Evolutionary conservation across 2,113 vertebrate genomes (phyloP).

Genomic region (Vulpes vulpes): DNA sequence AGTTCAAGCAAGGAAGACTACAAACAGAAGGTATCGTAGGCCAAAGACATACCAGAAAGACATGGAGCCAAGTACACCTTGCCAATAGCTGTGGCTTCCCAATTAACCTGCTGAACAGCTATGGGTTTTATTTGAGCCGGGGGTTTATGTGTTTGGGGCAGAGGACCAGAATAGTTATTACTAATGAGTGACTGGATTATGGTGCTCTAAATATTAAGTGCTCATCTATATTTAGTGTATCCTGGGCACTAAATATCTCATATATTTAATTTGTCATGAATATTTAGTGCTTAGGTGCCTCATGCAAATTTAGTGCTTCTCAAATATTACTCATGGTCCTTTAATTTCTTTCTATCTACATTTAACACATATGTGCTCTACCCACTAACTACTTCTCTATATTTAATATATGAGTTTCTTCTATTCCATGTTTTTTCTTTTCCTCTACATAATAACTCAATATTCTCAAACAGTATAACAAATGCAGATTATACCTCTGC

Average conservation of each 20-base stretch:
- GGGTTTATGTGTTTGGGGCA: conserved; percentile 2
- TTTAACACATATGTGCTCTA: not conserved
- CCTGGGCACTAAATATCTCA: not conserved
- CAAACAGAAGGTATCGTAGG: not conserved
- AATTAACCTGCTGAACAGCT: not conserved
- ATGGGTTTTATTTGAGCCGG: not conserved
- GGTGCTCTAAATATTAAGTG: conserved; percentile 58
- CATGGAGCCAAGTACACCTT: not conserved
- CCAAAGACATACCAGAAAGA: not conserved
- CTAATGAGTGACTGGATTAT: conserved; percentile 15
- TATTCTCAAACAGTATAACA: not conserved
- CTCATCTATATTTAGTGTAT: conserved; percentile 55
- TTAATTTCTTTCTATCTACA: conserved; percentile 13
- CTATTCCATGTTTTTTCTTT: not conserved
- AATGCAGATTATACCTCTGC: not conserved
- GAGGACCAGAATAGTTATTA: conserved; percentile 31
- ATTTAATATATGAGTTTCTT: not conserved
- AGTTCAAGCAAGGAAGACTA: not conserved
- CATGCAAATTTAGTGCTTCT: conserved; percentile 10
- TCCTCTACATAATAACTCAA: not conserved
- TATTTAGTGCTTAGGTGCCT: conserved; percentile 21
- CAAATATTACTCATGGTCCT: conserved; percentile 5
- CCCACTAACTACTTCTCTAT: not conserved
- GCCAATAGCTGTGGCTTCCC: not conserved
- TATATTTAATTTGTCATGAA: conserved; percentile 49